These are phyloP conservation scores for Gavia stellata DNA, from an alignment of 2,113 vertebrate species.

Conservation along the genomic window DNA sequence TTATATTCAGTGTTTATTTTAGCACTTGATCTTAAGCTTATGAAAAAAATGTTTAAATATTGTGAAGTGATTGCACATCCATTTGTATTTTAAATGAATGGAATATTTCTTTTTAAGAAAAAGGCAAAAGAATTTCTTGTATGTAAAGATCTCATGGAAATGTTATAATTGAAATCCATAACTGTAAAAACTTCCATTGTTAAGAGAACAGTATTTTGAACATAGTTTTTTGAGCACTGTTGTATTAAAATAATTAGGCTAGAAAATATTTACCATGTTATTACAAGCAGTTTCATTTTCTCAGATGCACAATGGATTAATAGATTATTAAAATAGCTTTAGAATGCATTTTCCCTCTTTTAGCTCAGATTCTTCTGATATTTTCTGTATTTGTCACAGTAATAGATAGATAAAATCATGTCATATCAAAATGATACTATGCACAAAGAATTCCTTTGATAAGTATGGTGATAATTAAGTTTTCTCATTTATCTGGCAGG, in stretches of 20 bases:
- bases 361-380: background rate
- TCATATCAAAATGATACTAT: background rate
- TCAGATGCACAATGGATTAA: background rate
- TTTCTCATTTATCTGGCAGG: background rate
- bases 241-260: background rate
- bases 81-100: background rate
- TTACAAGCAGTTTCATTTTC: background rate
- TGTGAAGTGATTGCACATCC: background rate
- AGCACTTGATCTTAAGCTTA: background rate
- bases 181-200: background rate
- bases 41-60: background rate
- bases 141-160: background rate
- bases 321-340: background rate
- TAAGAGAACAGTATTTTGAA: background rate
- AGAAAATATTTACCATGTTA: background rate
- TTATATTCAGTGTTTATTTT: background rate
- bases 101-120: background rate
- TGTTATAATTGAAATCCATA: background rate
- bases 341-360: background rate
- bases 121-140: background rate
- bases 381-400: background rate
- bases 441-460: background rate
- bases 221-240: background rate
- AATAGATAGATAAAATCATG: background rate
- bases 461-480: background rate